Evolutionary conservation across 2,888 invertebrate species (phyloP).

Genomic region (Spatulosminthurus flaviceps): DNA sequence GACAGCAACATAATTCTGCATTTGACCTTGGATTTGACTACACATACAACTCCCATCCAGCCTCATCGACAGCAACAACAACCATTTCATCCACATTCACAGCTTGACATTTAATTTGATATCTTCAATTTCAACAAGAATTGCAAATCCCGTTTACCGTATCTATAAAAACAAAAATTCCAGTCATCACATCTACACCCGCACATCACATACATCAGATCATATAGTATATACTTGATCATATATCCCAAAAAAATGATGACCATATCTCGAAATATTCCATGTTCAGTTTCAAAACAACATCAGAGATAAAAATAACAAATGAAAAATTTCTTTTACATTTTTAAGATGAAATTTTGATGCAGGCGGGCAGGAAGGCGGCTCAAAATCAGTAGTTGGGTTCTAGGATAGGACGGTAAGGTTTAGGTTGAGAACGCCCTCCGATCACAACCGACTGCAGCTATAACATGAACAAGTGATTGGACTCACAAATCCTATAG

Average conservation of each 20-base stretch:
- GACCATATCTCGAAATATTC: no score
- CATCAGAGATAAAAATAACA: neutral
- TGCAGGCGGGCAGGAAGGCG: neutral
- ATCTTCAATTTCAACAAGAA: no score
- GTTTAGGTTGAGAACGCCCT: constrained; percentile 26
- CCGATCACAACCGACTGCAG: constrained; percentile 32
- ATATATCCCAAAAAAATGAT: no score
- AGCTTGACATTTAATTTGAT: no score
- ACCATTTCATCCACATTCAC: no score
- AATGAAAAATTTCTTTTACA: neutral
- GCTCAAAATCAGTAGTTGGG: neutral
- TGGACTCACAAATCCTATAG: constrained; percentile 5
- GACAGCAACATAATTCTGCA: neutral
- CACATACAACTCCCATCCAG: neutral
- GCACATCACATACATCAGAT: no score
- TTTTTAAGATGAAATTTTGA: neutral
- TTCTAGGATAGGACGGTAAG: neutral
- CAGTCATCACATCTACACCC: no score
- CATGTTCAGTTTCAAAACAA: no score
- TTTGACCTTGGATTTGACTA: neutral
- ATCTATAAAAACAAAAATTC: no score
- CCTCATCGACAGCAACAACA: no score
- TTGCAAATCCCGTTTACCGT: no score
- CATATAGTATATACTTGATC: no score
- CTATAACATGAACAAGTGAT: constrained; percentile 36